phyloP scores from a whole-genome alignment of 1,140 invertebrate species.

The Drosophila pachea region DNA sequence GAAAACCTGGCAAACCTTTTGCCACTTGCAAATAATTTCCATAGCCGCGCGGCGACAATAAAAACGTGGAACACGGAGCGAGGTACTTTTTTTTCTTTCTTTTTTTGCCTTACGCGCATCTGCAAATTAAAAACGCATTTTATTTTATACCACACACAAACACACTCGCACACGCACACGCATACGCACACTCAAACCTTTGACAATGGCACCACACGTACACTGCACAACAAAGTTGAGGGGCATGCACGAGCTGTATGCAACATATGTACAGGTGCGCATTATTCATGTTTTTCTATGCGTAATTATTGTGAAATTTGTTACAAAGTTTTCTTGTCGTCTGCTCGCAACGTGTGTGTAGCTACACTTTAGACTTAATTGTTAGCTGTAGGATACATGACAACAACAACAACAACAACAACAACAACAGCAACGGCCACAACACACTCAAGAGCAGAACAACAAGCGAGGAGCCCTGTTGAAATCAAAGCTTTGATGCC shows the following conservation, averaged over 20 bases:
- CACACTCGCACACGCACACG: neutral
- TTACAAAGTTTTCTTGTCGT: conserved; percentile 52
- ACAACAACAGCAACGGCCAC: conserved; percentile 38
- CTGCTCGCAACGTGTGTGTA: conserved; percentile 42
- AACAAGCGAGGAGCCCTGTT: conserved; percentile 57
- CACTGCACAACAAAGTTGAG: conserved; percentile 32
- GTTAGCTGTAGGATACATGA: conserved; percentile 71
- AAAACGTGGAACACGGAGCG: conserved; percentile 64
- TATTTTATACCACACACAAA: conserved; percentile 60
- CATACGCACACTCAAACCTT: conserved; percentile 22
- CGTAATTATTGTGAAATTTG: conserved; percentile 59
- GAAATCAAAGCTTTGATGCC: conserved; percentile 76
- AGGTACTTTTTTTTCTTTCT: conserved; percentile 26
- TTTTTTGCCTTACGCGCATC: conserved; percentile 65
- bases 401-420: conserved; percentile 46
- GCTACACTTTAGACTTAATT: conserved; percentile 70
- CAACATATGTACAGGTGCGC: conserved; percentile 35
- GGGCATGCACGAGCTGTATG: conserved; percentile 2
- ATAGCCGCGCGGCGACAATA: conserved; percentile 66
- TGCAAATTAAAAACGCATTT: conserved; percentile 78
- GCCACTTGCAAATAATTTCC: conserved; percentile 71
- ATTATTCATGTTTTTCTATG: conserved; percentile 35
- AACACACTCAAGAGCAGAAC: conserved; percentile 58
- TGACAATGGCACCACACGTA: conserved; percentile 53
- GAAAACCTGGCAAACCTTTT: conserved; percentile 53